These are phyloP conservation scores for Sphaerophoria taeniata DNA, from an alignment of 2,888 invertebrate species.

Conservation along the genomic window DNA sequence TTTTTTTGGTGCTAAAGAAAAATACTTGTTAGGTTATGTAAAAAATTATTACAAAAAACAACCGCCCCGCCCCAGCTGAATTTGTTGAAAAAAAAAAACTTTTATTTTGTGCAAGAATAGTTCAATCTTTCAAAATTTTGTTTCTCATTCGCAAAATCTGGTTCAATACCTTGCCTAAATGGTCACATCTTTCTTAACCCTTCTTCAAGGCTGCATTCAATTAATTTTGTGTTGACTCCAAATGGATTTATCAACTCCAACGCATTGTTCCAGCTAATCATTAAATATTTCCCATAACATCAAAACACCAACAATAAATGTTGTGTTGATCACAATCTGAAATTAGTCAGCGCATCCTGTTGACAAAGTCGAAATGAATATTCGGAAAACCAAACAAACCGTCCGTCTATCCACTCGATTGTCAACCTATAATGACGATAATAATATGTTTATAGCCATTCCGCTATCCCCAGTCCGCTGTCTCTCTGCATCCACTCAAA, in stretches of 20 bases:
- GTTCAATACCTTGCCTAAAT: not conserved
- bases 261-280: conserved; percentile 7
- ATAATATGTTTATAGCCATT: conserved; percentile 65
- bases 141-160: not conserved
- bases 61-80: too few species aligned
- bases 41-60: too few species aligned
- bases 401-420: conserved; percentile 32
- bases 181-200: not conserved
- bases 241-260: too few species aligned
- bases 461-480: conserved; percentile 40
- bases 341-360: conserved; percentile 76
- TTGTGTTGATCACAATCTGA: conserved; percentile 69
- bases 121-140: too few species aligned
- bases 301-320: conserved; percentile 49
- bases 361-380: conserved; percentile 55
- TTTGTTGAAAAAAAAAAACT: too few species aligned
- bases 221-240: too few species aligned
- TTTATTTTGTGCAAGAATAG: too few species aligned
- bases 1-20: too few species aligned
- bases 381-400: conserved; percentile 46
- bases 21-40: too few species aligned
- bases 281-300: conserved; percentile 44
- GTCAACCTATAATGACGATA: conserved; percentile 63
- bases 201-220: too few species aligned
- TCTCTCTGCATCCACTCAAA: conserved; percentile 30